A percentile compares a stretch with the other conserved stretches of the same genome.
These are phyloP conservation scores for Lepidothrix coronata DNA, from an alignment of 2,113 vertebrate species.

Conservation along the genomic window DNA sequence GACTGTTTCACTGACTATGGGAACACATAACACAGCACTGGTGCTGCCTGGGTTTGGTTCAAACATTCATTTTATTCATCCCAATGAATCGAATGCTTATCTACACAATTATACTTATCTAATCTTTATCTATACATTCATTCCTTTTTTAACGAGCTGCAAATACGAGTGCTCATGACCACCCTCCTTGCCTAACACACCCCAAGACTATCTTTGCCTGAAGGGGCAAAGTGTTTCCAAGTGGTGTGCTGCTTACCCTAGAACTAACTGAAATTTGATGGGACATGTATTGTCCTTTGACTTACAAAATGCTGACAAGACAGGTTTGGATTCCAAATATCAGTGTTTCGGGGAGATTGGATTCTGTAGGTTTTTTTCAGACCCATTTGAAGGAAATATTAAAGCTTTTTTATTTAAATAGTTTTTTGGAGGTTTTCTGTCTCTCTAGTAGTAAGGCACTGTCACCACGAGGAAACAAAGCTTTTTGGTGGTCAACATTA, in stretches of 20 bases:
- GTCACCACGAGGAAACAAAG: neutral
- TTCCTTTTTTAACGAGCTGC: accelerated
- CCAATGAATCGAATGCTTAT: neutral
- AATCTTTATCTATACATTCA: neutral
- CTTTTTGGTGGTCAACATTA: neutral
- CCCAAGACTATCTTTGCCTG: neutral
- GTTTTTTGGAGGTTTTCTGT: neutral
- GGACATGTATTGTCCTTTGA: neutral
- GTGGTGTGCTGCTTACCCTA: neutral
- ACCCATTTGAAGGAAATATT: neutral
- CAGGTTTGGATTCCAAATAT: neutral
- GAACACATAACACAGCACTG: neutral
- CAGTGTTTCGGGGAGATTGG: neutral
- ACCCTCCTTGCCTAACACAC: neutral
- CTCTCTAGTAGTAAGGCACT: neutral
- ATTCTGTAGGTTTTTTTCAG: neutral
- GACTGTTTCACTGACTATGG: neutral
- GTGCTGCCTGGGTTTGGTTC: neutral
- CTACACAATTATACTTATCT: accelerated
- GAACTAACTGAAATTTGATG: neutral
- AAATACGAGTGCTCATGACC: neutral
- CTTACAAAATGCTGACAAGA: neutral
- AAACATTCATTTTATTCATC: neutral
- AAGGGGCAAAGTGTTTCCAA: neutral
- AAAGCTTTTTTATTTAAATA: neutral